A percentile compares a stretch with the other conserved stretches of the same genome.
Evolutionary conservation across 2,113 vertebrate species (phyloP).

Genomic region (Oreotragus oreotragus): DNA sequence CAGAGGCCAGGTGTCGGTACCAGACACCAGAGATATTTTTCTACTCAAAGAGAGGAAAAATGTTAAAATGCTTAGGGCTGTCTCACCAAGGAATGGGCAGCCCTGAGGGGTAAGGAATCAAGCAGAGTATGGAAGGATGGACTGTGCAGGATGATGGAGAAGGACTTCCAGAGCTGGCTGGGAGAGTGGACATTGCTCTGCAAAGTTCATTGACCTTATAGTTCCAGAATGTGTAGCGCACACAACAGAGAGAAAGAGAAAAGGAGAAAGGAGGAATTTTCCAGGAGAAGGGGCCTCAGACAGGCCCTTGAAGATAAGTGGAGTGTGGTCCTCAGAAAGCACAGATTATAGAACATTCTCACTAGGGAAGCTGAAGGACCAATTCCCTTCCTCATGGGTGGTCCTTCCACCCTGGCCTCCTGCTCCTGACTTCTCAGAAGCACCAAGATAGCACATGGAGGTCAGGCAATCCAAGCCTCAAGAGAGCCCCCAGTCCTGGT

Average conservation of each 20-base stretch:
- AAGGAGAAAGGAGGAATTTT: background rate
- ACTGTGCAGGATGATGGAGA: background rate
- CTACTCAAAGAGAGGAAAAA: background rate
- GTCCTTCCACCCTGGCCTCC: background rate
- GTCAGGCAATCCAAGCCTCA: background rate
- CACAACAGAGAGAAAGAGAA: background rate
- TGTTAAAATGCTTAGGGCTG: background rate
- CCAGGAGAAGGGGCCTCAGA: background rate
- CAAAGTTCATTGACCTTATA: background rate
- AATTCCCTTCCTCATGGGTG: background rate
- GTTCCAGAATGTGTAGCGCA: background rate
- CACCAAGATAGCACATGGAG: background rate
- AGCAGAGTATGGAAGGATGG: accelerated
- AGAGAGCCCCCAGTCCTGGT: background rate
- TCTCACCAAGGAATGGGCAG: background rate
- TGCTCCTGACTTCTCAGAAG: background rate
- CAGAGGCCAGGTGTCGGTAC: background rate
- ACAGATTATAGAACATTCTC: background rate
- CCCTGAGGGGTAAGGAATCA: background rate
- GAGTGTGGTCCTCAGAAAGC: background rate
- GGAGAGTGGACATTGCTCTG: background rate
- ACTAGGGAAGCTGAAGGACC: background rate
- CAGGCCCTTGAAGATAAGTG: background rate
- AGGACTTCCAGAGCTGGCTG: background rate
- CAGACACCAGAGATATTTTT: background rate